Conservation (phyloP, 37 sponge, comb jelly and placozoan species). For the Cladorhizidae sp. region DNA sequence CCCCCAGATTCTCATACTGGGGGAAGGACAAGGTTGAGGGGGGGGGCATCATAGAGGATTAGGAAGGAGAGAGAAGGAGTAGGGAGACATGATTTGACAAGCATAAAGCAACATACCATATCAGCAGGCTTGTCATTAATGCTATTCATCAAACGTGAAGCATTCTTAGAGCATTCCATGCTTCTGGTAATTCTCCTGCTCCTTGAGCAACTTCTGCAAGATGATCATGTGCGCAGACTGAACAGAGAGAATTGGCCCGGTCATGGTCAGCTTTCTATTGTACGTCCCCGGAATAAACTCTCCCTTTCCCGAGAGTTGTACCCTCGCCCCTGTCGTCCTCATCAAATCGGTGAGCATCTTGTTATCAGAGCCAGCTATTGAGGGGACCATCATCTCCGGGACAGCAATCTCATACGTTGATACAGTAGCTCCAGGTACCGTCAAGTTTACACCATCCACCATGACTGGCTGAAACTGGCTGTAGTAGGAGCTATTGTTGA, state of each 20-base stretch:
- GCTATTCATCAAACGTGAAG: neutral
- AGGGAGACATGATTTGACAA: no score
- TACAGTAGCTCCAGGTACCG: conserved; percentile 69
- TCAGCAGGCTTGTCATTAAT: no score
- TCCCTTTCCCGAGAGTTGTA: conserved; percentile 70
- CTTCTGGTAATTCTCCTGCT: conserved; percentile 59
- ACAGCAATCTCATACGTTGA: conserved; percentile 80
- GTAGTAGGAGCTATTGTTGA: conserved; percentile 32
- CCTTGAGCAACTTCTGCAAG: conserved; percentile 67
- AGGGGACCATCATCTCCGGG: conserved; percentile 70
- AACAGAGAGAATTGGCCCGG: conserved; percentile 66
- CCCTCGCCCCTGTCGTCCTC: conserved; percentile 52
- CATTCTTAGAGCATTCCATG: conserved; percentile 37
- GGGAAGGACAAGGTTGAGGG: no score
- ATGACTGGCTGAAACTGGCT: conserved; percentile 38
- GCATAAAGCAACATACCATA: no score
- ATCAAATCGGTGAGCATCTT: conserved; percentile 66
- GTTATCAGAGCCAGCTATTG: conserved; percentile 57
- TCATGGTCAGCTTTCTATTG: conserved; percentile 79
- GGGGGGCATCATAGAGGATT: no score
- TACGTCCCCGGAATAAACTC: conserved; percentile 89
- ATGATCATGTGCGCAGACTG: conserved; percentile 79
- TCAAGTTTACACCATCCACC: conserved; percentile 70
- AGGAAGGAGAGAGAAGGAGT: no score
- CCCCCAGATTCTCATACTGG: no score